Evolutionary conservation across 2,888 invertebrate genomes (phyloP), one percentile per base, ranked within the genome.

Genomic region (Drosophila anomalata): DNA sequence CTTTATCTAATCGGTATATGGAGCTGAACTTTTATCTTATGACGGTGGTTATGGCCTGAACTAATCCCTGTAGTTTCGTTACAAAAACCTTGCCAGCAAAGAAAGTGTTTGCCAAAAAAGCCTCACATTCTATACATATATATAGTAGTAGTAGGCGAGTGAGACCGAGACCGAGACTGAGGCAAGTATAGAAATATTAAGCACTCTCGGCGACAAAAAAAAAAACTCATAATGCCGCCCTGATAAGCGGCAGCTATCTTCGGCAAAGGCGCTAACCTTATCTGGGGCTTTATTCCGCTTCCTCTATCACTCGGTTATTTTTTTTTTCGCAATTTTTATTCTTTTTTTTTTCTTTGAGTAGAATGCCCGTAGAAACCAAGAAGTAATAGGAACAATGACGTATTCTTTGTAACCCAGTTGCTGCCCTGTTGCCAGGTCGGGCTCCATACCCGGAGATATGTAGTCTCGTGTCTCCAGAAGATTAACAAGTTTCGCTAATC

Each of bases 171-270:
- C n/a, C 29, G 9, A 2, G 36, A 22, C n/a, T 31, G 62, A 42
- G 24, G 42, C 33, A 51, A 36, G 26, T 47, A 44, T 57, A 61
- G 42, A 62, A 56, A 56, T 62, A 60, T 75, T 77, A 83, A 82
- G 84, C 66, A 73, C 78, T 80, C 59, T 78, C 59, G 76, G 75
- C 81, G 78, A 14, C 14, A 14, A 17, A 17, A 17, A 17, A 17
- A 17, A 17, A 17, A 83, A 82, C 83, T 83, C 65, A 73, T 76
- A 81, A 78, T 65, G 63, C 81, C 12, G 6, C 36, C 36, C 56
- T 77, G 82, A 82, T 82, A 82, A 80, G 76, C 76, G 69, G 51
- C 53, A 84, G 78, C 72, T 65, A 63, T 63, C 63, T 65, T 54
- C 26, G 46, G 66, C 66, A 36, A 46, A 46, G 46, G 36, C 53